These are phyloP conservation scores for Indicator indicator DNA, from an alignment of 2,113 vertebrate genomes.

Conservation along the genomic window DNA sequence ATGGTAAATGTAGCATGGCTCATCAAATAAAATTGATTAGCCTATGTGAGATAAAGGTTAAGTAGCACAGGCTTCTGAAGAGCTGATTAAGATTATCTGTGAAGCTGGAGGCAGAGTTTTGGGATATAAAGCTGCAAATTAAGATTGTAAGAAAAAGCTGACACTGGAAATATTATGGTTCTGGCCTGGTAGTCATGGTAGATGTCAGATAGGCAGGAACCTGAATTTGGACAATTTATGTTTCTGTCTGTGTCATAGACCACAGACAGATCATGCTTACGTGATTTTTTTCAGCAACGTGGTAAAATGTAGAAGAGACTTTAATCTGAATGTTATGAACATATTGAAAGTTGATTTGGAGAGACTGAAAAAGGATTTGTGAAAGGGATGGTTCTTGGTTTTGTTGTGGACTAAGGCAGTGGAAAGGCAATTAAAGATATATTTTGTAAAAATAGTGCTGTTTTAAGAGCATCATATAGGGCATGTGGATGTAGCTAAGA, in stretches of 20 bases:
- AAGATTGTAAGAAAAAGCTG: neutral
- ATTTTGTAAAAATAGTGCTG: neutral
- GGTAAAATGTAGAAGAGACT: neutral
- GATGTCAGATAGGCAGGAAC: neutral
- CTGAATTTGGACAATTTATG: neutral
- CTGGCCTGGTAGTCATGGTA: neutral
- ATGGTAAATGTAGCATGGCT: neutral
- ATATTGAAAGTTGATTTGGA: neutral
- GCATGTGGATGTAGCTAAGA: neutral
- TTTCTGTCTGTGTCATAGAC: neutral
- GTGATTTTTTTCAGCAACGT: neutral
- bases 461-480: neutral
- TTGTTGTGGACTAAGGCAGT: neutral
- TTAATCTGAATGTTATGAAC: neutral
- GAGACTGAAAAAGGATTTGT: neutral
- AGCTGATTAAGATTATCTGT: neutral
- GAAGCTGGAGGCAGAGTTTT: neutral
- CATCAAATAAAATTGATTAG: neutral
- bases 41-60: neutral
- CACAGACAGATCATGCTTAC: neutral
- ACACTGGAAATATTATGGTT: neutral
- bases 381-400: neutral
- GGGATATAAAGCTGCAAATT: neutral
- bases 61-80: neutral
- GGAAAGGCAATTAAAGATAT: neutral